phyloP scores from a whole-genome alignment of 2,797 vertebrate genomes.

The Poecilia wingei region DNA sequence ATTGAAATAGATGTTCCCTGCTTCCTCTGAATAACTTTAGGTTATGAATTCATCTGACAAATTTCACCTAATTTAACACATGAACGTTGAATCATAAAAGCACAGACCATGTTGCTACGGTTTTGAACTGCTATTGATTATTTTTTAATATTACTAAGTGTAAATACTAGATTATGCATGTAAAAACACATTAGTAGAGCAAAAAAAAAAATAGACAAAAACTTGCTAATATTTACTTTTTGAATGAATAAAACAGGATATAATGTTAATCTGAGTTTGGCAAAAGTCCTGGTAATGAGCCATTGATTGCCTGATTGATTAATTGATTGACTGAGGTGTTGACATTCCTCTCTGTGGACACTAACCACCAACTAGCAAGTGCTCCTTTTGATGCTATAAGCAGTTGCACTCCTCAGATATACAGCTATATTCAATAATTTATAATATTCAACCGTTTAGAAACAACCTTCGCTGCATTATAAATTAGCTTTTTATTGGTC shows the following conservation, averaged over 20 bases:
- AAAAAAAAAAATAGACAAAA: neutral
- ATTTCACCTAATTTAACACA: neutral
- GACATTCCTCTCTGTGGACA: neutral
- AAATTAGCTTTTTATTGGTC: neutral
- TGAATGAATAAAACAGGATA: neutral
- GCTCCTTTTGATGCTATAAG: neutral
- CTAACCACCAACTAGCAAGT: neutral
- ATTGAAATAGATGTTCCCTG: neutral
- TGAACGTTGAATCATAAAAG: neutral
- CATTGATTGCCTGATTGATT: too few species aligned
- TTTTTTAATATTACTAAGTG: neutral
- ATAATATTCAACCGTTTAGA: neutral
- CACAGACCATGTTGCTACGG: neutral
- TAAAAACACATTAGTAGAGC: neutral
- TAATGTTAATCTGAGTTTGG: neutral
- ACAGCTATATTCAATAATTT: neutral
- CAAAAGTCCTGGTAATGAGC: too few species aligned
- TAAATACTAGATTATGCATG: neutral
- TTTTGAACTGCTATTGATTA: neutral
- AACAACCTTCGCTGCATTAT: neutral
- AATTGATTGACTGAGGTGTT: too few species aligned
- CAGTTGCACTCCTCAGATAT: neutral
- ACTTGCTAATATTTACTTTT: neutral
- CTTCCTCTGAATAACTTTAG: neutral
- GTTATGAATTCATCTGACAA: neutral